phyloP scores from a whole-genome alignment of 2,113 vertebrate species.

The Excalfactoria chinensis region DNA sequence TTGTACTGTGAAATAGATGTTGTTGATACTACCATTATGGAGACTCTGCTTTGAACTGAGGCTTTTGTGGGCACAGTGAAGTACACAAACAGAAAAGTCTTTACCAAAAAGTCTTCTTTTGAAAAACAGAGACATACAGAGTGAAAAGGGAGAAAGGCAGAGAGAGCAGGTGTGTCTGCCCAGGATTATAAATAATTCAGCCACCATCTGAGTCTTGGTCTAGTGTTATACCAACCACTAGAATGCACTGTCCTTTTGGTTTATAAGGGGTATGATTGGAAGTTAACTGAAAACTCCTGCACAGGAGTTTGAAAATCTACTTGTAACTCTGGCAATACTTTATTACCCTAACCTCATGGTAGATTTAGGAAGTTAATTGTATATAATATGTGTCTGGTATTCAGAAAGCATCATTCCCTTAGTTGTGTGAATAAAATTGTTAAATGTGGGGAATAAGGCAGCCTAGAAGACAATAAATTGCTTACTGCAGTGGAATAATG shows the following conservation, averaged over 20 bases:
- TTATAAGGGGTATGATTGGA: not conserved
- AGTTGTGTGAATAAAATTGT: not conserved
- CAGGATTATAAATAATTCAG: conserved; percentile 34
- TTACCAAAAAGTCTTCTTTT: not conserved
- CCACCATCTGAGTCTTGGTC: conserved; percentile 11
- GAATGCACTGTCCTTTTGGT: not conserved
- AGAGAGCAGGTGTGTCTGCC: not conserved
- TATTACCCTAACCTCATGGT: not conserved
- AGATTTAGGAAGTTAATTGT: conserved; percentile 9
- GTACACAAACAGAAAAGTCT: not conserved
- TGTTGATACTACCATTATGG: not conserved
- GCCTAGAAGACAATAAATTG: not conserved
- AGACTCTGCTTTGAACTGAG: not conserved
- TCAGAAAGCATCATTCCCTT: not conserved
- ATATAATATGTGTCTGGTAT: not conserved
- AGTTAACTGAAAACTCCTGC: not conserved
- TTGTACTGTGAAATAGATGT: not conserved
- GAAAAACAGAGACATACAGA: not conserved
- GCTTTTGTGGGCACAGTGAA: accelerated
- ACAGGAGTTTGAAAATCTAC: not conserved
- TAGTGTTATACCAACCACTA: not conserved
- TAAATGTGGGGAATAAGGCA: not conserved
- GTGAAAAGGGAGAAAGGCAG: not conserved
- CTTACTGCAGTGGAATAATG: conserved; percentile 12
- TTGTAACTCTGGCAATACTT: not conserved